Conservation (phyloP, 2,113 vertebrate genomes). For the Astatotilapia flaviijosephi region DNA sequence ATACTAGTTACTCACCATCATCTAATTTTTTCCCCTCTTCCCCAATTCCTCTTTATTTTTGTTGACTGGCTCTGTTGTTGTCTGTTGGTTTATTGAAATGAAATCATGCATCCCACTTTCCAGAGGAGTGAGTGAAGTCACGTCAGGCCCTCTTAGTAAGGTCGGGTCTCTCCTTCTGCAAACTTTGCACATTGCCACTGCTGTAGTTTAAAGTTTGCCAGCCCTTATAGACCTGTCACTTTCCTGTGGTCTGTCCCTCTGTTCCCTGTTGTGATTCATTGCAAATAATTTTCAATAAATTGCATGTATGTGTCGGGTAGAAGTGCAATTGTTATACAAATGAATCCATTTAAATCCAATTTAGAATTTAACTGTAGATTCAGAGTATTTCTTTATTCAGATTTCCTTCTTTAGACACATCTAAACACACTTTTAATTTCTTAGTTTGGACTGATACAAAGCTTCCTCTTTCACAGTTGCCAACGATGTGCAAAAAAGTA, state of each 20-base stretch:
- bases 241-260: background rate
- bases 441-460: background rate
- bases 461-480: background rate
- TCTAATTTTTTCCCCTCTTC: background rate
- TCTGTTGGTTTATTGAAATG: background rate
- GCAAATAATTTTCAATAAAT: background rate
- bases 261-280: background rate
- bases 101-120: background rate
- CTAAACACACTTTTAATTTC: background rate
- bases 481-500: background rate
- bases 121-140: background rate
- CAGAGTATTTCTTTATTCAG: background rate
- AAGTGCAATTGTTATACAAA: background rate
- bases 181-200: background rate
- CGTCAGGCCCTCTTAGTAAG: background rate
- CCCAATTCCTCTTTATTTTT: background rate
- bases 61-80: background rate
- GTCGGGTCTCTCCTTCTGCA: background rate
- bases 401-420: background rate
- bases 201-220: background rate
- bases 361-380: background rate
- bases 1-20: background rate
- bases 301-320: background rate
- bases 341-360: background rate
- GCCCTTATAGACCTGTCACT: background rate